Conservation (phyloP, 2,888 invertebrate species). For the Carcina quercana region DNA sequence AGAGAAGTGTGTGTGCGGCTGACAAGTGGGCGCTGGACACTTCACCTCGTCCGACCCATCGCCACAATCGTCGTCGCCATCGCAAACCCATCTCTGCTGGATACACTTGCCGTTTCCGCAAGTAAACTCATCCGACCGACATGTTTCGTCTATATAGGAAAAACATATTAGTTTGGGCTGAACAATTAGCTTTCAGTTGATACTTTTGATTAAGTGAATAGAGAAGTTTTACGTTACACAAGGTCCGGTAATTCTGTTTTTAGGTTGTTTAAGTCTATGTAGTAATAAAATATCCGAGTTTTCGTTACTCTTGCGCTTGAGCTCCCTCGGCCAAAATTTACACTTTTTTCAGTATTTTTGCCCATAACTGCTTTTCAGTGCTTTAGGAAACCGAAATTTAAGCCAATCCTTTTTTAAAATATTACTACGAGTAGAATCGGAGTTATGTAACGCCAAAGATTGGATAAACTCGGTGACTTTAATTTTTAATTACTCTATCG, state of each 20-base stretch:
- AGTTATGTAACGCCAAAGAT: too few relatives aligned
- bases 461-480: too few relatives aligned
- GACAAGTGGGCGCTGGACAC: conserved; percentile 82
- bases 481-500: too few relatives aligned
- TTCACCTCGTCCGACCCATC: conserved; percentile 88
- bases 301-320: too few relatives aligned
- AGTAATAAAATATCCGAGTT: too few relatives aligned
- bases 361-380: too few relatives aligned
- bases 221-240: neutral
- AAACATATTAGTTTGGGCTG: neutral
- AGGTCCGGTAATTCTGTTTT: neutral
- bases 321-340: too few relatives aligned
- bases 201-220: neutral
- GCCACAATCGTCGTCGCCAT: conserved; percentile 90
- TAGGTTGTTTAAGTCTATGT: too few relatives aligned
- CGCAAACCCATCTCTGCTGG: conserved; percentile 90
- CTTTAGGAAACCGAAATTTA: too few relatives aligned
- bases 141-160: conserved; percentile 83
- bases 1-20: conserved; percentile 81
- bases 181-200: neutral
- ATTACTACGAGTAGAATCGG: too few relatives aligned
- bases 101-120: conserved; percentile 93
- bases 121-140: conserved; percentile 94
- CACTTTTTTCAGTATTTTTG: too few relatives aligned
- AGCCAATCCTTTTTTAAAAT: too few relatives aligned